These are phyloP conservation scores for Numenius arquata DNA, from an alignment of 2,113 vertebrate species.

Conservation along the genomic window DNA sequence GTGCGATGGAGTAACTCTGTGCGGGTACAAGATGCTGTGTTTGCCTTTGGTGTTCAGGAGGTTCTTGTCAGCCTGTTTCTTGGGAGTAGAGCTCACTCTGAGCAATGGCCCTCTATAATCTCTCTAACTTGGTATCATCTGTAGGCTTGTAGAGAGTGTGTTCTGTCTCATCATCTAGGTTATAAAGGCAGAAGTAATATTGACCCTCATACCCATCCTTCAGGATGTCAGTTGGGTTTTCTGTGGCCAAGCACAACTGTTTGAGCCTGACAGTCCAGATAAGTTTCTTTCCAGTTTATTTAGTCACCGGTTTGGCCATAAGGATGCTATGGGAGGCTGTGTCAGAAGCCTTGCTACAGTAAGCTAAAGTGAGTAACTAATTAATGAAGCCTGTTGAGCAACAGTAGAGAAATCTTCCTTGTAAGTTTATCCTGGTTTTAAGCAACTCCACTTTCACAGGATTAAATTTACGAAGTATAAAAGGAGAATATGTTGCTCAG, in stretches of 20 bases:
- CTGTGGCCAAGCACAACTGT: neutral
- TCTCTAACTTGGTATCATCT: neutral
- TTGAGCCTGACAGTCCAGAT: neutral
- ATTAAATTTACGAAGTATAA: neutral
- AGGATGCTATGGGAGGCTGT: too few species aligned
- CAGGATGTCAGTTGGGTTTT: neutral
- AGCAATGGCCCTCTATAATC: neutral
- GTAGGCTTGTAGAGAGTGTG: fast-evolving
- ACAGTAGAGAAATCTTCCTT: neutral
- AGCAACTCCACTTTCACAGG: neutral
- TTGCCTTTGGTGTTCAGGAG: neutral
- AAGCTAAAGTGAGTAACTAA: neutral
- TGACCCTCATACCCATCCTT: neutral
- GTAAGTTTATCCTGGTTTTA: neutral
- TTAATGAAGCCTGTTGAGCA: neutral
- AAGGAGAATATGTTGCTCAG: neutral
- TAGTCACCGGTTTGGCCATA: neutral
- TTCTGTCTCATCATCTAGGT: neutral
- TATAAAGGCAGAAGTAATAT: neutral
- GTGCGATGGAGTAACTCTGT: neutral
- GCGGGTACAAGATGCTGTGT: neutral
- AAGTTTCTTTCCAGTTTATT: neutral
- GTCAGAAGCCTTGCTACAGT: neutral
- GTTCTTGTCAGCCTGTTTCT: neutral
- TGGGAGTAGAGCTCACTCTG: neutral